phyloP scores from a whole-genome alignment of 2,113 vertebrate species.

The Vanacampus margaritifer region DNA sequence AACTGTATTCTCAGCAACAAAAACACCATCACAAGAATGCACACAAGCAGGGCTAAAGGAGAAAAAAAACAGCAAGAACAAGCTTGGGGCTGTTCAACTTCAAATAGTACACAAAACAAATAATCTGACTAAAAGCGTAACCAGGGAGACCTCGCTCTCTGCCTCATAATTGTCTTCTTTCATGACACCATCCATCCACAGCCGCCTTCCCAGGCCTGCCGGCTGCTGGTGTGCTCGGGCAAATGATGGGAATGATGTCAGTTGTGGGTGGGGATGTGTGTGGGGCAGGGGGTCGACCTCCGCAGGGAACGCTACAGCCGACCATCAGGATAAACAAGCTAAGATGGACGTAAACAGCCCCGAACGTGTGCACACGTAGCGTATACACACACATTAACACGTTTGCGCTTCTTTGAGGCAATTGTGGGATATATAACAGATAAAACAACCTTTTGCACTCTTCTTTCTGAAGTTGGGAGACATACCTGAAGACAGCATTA shows the following conservation, averaged over 20 bases:
- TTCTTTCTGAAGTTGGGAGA: conserved; percentile 63
- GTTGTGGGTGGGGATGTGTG: conserved; percentile 49
- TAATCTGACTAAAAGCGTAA: conserved; percentile 76
- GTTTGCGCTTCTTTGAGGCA: conserved; percentile 68
- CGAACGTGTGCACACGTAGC: conserved; percentile 13
- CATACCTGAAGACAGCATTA: conserved; percentile 68
- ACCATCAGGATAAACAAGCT: conserved; percentile 65
- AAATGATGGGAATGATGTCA: conserved; percentile 55
- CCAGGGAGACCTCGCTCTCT: conserved; percentile 72
- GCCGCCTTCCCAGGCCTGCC: conserved; percentile 71
- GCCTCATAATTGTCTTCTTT: conserved; percentile 77
- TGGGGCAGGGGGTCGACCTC: conserved; percentile 59
- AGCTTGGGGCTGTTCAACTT: conserved; percentile 75
- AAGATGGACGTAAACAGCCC: conserved; percentile 52
- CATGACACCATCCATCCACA: conserved; percentile 75
- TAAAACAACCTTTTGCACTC: conserved; percentile 72
- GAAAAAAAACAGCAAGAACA: conserved; percentile 36
- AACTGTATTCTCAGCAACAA: conserved; percentile 46
- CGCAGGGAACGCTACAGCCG: conserved; percentile 64
- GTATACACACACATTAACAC: conserved; percentile 23
- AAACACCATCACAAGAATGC: conserved; percentile 41
- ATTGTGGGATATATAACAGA: conserved; percentile 69
- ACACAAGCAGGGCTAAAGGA: conserved; percentile 35
- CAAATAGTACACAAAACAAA: conserved; percentile 77
- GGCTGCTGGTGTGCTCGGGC: conserved; percentile 62